Conservation (phyloP, 2,797 vertebrate genomes). For the Phataginus tetradactyla region DNA sequence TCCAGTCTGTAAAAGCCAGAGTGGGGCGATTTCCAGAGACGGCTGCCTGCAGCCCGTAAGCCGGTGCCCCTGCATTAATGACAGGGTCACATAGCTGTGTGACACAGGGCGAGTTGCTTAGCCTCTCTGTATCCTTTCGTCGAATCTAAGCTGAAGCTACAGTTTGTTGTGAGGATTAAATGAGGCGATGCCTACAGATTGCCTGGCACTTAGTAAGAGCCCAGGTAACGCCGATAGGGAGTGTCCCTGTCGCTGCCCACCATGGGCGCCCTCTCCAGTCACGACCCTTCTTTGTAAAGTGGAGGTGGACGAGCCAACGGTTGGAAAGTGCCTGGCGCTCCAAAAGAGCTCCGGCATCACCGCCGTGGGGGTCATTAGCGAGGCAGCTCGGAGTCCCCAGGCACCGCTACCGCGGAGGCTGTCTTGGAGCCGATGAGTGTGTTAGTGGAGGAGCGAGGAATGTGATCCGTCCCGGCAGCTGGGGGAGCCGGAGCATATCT, state of each 20-base stretch:
- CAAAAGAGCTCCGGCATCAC: neutral
- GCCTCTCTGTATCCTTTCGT: neutral
- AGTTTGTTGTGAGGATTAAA: neutral
- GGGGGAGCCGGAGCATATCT: conserved; percentile 52
- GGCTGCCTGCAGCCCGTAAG: neutral
- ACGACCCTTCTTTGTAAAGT: neutral
- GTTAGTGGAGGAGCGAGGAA: conserved; percentile 53
- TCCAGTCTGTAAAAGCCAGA: neutral
- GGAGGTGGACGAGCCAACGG: fast-evolving
- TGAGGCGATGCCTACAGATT: fast-evolving
- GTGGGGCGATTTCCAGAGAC: neutral
- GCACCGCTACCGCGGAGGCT: neutral
- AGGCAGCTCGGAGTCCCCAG: neutral
- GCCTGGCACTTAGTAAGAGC: fast-evolving
- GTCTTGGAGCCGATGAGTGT: conserved; percentile 31
- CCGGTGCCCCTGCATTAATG: neutral
- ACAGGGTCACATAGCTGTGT: neutral
- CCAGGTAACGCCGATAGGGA: neutral
- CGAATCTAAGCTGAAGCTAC: neutral
- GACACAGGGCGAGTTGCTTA: neutral
- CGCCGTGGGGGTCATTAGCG: fast-evolving
- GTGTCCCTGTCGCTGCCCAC: fast-evolving
- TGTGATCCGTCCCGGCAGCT: conserved; percentile 31
- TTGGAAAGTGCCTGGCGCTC: neutral
- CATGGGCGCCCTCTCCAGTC: neutral